Base-by-base conservation (phyloP, 1,140 invertebrate species). In the Drosophila ambigua region DNA sequence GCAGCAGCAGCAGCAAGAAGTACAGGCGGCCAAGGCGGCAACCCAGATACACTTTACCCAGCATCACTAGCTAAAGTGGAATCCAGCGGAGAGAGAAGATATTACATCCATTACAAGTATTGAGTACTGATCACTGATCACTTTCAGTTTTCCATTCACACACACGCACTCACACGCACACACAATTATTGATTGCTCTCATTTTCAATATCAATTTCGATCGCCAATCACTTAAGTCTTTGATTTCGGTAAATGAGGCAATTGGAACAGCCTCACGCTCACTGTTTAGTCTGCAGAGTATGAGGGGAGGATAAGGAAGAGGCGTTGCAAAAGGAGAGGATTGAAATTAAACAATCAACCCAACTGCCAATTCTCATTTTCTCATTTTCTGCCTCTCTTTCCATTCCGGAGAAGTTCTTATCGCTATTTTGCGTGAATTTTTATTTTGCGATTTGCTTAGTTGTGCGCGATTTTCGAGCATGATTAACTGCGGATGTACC, bases 311-410 rank as follows among this genome's bases (percentile, higher is more conserved):
- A 5, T 8, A 0, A 39, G 35, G 11, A 39, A 39, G 35, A 39
- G 8, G 11, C 35, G 35, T 11, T 4, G 11, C 35, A 39, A 4
- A 39, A 13, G 4, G 11, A 39, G 35, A 39, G 35, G 35, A 13
- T 39, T 39, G 11, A 13, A 39, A 13, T 41, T 31, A 20, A 48
- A 5, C 15, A 48, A 48, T 11, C 9, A 48, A 24, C 23, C 15
- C 45, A 63, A 54, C 16, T 66, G 46, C 46, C 65, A 66, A 39
- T 66, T 16, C 51, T 39, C 51, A 26, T 66, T 16, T 51, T 39
- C 43, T 44, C 51, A 26, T 66, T 16, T 51, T 39, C 43, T 44
- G 15, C 24, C 15, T 23, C 11, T 20, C 35, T 13, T 39, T 4
- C 35, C 35, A 39, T 11, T 39, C 35, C 4, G 11, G 35, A 39